Conservation (phyloP, 2,888 invertebrate species). For the Phaedon cochleariae region DNA sequence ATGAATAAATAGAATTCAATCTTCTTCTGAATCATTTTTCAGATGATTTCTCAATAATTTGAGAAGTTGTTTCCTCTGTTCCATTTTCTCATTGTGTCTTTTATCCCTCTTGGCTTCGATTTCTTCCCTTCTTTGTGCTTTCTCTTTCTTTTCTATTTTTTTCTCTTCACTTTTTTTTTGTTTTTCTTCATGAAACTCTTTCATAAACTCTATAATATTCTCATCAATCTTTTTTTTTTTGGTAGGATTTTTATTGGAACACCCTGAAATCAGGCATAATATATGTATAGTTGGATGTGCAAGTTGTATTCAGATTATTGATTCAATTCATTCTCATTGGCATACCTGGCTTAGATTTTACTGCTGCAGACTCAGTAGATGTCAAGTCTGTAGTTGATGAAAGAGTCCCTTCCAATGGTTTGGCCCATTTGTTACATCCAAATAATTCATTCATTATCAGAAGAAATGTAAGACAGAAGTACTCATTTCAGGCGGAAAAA, state of each 20-base stretch:
- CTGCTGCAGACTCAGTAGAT: background rate
- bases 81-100: too few species aligned
- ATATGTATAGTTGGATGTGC: background rate
- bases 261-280: background rate
- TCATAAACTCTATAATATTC: background rate
- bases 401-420: background rate
- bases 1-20: too few species aligned
- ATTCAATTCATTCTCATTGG: background rate
- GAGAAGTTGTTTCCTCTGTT: too few species aligned
- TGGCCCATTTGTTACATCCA: background rate
- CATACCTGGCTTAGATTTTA: background rate
- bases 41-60: too few species aligned
- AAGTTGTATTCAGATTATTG: background rate
- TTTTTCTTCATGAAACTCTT: background rate
- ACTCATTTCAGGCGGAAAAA: background rate
- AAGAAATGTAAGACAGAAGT: background rate
- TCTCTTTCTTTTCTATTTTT: background rate
- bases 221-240: background rate
- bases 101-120: too few species aligned
- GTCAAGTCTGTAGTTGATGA: background rate
- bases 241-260: background rate
- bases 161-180: background rate
- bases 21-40: too few species aligned
- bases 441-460: background rate
- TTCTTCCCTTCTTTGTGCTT: background rate